Evolutionary conservation across 2,113 vertebrate species (phyloP).

Genomic region (Cynoglossus semilaevis): DNA sequence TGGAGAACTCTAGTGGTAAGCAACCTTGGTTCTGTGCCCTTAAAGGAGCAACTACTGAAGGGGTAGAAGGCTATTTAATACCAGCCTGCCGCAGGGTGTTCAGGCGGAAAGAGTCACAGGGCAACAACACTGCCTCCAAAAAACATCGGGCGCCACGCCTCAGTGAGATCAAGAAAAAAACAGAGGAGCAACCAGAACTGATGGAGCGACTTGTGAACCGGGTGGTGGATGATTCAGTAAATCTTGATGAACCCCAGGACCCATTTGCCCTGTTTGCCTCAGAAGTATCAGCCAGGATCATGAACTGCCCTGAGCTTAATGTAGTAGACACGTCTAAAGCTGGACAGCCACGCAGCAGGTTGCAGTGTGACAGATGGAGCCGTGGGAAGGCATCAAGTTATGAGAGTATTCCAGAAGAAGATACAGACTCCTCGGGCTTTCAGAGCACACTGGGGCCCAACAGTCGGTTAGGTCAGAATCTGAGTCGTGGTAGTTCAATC

Average conservation of each 20-base stretch:
- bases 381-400: constrained; percentile 89
- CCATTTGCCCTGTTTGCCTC: constrained; percentile 88
- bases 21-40: constrained; percentile 97
- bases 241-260: constrained; percentile 85
- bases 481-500: constrained; percentile 91
- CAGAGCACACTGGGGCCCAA: constrained; percentile 78
- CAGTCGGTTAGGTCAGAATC: constrained; percentile 82
- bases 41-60: constrained; percentile 75
- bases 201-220: constrained; percentile 94
- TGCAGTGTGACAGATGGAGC: constrained; percentile 90
- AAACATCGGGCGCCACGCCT: constrained; percentile 93
- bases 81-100: constrained; percentile 80
- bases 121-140: constrained; percentile 71
- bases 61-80: constrained; percentile 76
- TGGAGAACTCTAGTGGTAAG: constrained; percentile 93
- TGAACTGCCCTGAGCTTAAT: constrained; percentile 89
- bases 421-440: constrained; percentile 72
- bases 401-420: constrained; percentile 95
- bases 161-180: constrained; percentile 96
- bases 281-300: constrained; percentile 91
- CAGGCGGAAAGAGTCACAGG: constrained; percentile 85
- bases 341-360: constrained; percentile 82
- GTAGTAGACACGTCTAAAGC: constrained; percentile 85
- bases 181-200: constrained; percentile 94
- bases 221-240: constrained; percentile 91